Percentiles rank a stretch among this genome's conserved stretches.
These are phyloP conservation scores for Cryptus armator DNA, from an alignment of 2,888 invertebrate species.

Conservation along the genomic window DNA sequence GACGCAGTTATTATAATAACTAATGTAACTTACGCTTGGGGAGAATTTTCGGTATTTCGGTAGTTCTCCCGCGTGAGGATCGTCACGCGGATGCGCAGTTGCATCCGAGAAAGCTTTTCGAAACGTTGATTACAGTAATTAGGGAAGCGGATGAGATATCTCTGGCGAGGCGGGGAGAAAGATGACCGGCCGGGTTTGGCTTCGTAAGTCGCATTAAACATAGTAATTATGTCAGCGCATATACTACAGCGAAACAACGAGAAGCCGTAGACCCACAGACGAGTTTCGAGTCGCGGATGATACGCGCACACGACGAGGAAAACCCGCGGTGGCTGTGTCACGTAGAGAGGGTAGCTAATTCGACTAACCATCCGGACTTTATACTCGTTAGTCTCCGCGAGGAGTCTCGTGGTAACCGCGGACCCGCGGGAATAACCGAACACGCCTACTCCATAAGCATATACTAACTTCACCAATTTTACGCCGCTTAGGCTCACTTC, in stretches of 20 bases:
- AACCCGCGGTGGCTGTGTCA: constrained; percentile 76
- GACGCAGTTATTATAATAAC: constrained; percentile 27
- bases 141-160: constrained; percentile 36
- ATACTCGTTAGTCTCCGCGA: constrained; percentile 75
- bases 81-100: constrained; percentile 7
- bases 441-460: constrained; percentile 76
- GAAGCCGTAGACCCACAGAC: constrained; percentile 16
- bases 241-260: constrained; percentile 4
- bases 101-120: constrained; percentile 35
- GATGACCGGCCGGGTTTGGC: constrained; percentile 23
- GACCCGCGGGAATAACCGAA: constrained; percentile 73
- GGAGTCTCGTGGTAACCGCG: constrained; percentile 43
- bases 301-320: constrained; percentile 67
- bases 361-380: constrained; percentile 77
- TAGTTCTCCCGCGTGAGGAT: not conserved
- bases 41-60: not conserved
- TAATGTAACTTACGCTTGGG: too few relatives aligned
- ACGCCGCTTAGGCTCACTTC: constrained; percentile 75
- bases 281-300: constrained; percentile 1
- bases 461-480: constrained; percentile 78
- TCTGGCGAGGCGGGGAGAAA: not conserved
- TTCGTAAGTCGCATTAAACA: constrained; percentile 72
- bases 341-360: constrained; percentile 79
- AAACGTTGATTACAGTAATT: constrained; percentile 71
- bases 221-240: constrained; percentile 74